Evolutionary conservation across 2,797 vertebrate genomes (phyloP), one percentile per base, ranked within the genome.

Genomic region (Erethizon dorsatum): DNA sequence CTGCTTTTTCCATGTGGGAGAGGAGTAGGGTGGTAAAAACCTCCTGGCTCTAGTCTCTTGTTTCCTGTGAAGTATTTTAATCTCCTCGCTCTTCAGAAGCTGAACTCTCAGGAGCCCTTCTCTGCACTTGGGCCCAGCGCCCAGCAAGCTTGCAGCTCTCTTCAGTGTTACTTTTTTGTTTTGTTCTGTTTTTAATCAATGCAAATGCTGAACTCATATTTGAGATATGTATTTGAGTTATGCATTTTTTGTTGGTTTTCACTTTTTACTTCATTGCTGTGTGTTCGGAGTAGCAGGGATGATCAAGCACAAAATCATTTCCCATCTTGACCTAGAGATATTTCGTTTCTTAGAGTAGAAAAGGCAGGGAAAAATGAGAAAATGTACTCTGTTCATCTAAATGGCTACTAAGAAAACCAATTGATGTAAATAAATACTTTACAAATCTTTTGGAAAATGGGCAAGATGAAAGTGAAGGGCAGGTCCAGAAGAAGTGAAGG

Each of bases 341-440:
- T 24, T 89, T 87, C 41, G 56, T 79, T 75, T 90, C 88, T 82
- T 83, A 28, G 31, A 83, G 41, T 83, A 80, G 59, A 80, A 95
- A 90, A 41, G 54, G 11, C 50, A 61, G 61, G 14, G 94, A 31
- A 88, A 26, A n/a, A 83, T 61, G 83, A 82, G 47, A 54, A 77
- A 84, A 90, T 12, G 63, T 7, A 28, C 0, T 3, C 4, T 22
- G 22, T 75, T 82, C 5, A 45, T 41, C 15, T 69, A 50, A 90
- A 52, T 63, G 41, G 13, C 56, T 90, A 61, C 59, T 2, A 78
- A 45, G 92, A 83, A 75, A 22, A 47, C 1, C 56, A 95, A 56
- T 80, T 71, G 41, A 63, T 88, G 67, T 80, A 63, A 69, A 77
- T 6, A 90, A 10, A 52, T 9, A 13, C 54, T 96, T 92, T n/a